Base-by-base conservation (phyloP, 2,888 invertebrate genomes). In the Peribatodes rhomboidaria region DNA sequence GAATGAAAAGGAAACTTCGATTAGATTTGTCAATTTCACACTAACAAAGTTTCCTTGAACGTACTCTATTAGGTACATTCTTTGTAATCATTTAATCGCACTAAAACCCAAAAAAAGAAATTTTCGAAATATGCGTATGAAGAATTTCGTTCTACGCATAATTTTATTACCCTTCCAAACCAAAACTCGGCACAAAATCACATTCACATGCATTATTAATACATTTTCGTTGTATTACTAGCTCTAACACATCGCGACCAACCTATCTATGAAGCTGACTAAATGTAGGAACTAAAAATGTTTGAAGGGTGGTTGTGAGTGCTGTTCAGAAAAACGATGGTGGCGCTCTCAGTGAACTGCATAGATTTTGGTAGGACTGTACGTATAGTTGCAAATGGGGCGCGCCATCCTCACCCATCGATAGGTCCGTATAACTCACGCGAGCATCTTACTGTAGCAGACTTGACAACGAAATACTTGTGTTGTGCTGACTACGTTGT, bases 391-490 rank as follows among this genome's bases (percentile, higher is more conserved):
- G 78, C 79, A 77, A 77, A 80, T 69, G 78, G 77, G 80, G 80
- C 75, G 80, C 81, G 80, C 44, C 61, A 37, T 77, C 83, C 76
- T 77, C 81, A 65, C 72, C 69, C 73, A 67, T 76, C 84, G 82
- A 85, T 85, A 79, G 76, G 54, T 27, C 56, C 76, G 79, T 78
- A 86, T 88, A 87, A 86, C 79, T 88, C 87, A 86, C 53, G 39
- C n/a, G 8, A 49, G 20, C 63, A 63, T 63, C 63, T 53, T 41
- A 57, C 46, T 37, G 37, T 35, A 52, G 16, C 50, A 47, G 83
- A 85, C 85, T 86, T 81, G 82, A 47, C 47, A 47, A 31, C 3
- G 10, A 0, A 49, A 31, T 16, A 49, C 31, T 49, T 16, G 47
- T 49, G 31, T 84, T 84, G 82, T 82, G 79, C 84, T 82, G 27